Evolutionary conservation across 2,888 invertebrate species (phyloP).

Genomic region (Teinopalpus imperialis): DNA sequence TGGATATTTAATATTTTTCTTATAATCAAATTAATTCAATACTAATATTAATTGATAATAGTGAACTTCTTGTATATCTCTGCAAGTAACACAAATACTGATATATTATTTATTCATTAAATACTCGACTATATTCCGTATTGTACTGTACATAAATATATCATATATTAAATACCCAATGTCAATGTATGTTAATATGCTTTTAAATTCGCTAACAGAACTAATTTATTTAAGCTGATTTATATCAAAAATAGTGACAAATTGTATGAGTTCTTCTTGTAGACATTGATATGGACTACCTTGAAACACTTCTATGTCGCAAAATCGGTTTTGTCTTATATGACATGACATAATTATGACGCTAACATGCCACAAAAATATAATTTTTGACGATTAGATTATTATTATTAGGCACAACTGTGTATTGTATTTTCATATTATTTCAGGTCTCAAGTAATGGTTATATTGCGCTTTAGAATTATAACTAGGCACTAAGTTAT

Average conservation of each 20-base stretch:
- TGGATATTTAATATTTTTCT: neutral
- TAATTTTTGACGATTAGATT: slow-evolving; percentile 13
- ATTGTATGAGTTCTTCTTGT: no score
- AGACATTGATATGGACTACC: slow-evolving; percentile 5
- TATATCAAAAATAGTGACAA: no score
- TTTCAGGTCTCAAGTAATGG: neutral
- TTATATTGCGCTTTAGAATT: neutral
- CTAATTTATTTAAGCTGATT: no score
- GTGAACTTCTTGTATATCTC: neutral
- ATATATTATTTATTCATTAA: no score
- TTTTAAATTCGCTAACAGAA: no score
- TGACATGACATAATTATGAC: no score
- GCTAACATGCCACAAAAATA: slow-evolving; percentile 23
- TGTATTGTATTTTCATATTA: slow-evolving; percentile 16
- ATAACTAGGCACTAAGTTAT: slow-evolving; percentile 22
- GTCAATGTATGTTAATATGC: no score
- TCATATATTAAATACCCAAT: no score
- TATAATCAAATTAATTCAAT: neutral
- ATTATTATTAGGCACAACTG: slow-evolving; percentile 25
- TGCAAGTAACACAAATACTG: no score
- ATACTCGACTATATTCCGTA: no score
- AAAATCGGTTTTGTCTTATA: neutral
- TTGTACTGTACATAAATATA: no score
- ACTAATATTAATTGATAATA: neutral
- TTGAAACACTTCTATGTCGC: neutral